Conservation (phyloP, 2,797 vertebrate species). For the Manis pentadactyla region DNA sequence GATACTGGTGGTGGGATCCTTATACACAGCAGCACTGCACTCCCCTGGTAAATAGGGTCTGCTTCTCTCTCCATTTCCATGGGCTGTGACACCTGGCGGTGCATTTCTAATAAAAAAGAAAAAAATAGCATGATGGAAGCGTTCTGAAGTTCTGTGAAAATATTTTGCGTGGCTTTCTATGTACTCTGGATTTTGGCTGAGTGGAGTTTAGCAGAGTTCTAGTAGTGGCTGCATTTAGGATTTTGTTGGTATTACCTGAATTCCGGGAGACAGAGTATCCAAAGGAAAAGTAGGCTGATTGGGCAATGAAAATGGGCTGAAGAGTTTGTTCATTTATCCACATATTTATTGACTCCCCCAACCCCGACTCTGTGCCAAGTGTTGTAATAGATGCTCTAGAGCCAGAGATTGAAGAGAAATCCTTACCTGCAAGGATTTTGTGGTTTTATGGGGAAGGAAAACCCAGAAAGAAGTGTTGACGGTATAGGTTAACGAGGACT, state of each 20-base stretch:
- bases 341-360: not conserved
- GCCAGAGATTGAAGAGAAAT: not conserved
- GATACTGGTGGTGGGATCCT: not conserved
- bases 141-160: not conserved
- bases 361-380: not conserved
- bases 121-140: not conserved
- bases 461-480: not conserved
- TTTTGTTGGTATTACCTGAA: not conserved
- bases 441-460: not conserved
- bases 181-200: not conserved
- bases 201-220: not conserved
- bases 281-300: not conserved
- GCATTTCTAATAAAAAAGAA: not conserved
- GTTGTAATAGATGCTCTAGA: not conserved
- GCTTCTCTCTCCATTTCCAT: not conserved
- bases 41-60: rapidly evolving
- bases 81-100: too few relatives aligned
- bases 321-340: too few relatives aligned
- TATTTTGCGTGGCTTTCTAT: not conserved
- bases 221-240: not conserved
- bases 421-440: not conserved
- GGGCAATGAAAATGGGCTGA: not conserved
- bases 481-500: not conserved
- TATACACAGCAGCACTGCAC: not conserved
- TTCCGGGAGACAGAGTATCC: not conserved